phyloP scores from a whole-genome alignment of 2,113 vertebrate species.

The Triplophysa siluroides region DNA sequence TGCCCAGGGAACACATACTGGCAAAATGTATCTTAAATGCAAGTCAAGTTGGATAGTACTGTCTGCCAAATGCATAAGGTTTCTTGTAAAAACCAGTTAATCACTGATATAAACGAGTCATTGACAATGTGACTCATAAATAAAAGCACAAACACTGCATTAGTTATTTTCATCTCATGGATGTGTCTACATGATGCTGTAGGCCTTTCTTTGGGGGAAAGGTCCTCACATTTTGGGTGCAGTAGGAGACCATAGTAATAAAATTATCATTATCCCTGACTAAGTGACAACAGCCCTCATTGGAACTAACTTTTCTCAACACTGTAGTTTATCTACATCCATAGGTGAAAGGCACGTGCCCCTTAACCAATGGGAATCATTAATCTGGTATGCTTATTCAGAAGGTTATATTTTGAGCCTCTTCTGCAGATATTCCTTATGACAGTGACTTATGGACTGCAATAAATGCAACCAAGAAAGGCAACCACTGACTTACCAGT shows the following conservation, averaged over 20 bases:
- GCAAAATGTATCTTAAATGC: too few species aligned
- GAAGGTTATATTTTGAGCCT: background rate
- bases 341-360: conserved; percentile 5
- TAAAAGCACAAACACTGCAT: background rate
- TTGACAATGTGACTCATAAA: background rate
- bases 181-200: too few species aligned
- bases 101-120: background rate
- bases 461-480: background rate
- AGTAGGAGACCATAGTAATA: too few species aligned
- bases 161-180: too few species aligned
- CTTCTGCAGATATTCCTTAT: conserved; percentile 30
- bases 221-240: background rate
- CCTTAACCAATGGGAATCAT: conserved; percentile 41
- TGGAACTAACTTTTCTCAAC: background rate
- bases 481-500: background rate
- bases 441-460: conserved; percentile 49
- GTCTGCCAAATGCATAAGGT: too few species aligned
- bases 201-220: too few species aligned
- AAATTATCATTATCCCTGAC: background rate
- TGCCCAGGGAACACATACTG: too few species aligned
- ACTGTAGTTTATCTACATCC: conserved; percentile 33
- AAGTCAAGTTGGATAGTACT: too few species aligned
- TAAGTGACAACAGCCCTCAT: background rate
- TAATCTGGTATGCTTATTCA: conserved; percentile 36
- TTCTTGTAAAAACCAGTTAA: too few species aligned